Evolutionary conservation across 2,797 vertebrate species (phyloP).

Genomic region (Acipenser transmontanus): DNA sequence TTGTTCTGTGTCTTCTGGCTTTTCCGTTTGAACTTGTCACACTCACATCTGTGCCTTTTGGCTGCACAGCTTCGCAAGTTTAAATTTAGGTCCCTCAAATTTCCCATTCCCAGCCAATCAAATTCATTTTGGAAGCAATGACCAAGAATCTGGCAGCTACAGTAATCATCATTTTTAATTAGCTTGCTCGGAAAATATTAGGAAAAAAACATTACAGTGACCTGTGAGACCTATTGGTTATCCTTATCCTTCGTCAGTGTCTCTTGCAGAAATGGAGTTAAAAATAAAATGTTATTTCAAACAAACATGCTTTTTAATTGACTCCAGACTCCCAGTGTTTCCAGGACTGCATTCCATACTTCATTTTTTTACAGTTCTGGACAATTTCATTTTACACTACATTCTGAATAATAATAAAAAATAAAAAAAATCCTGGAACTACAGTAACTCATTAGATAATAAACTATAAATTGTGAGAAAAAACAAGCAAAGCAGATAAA

Average conservation of each 20-base stretch:
- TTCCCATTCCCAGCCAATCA: neutral
- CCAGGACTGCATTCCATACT: too few species aligned
- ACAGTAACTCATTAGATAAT: too few species aligned
- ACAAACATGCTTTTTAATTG: too few species aligned
- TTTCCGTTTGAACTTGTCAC: slow-evolving; percentile 13
- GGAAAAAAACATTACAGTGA: neutral
- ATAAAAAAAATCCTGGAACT: too few species aligned
- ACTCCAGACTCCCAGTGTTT: too few species aligned
- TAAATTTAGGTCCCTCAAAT: slow-evolving; percentile 11
- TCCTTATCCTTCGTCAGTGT: neutral
- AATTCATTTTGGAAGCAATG: neutral
- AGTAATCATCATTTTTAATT: slow-evolving; percentile 2
- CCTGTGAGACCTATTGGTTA: neutral
- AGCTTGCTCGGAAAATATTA: neutral
- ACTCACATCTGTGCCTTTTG: slow-evolving; percentile 11
- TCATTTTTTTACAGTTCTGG: too few species aligned
- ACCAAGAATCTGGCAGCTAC: neutral
- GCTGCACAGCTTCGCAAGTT: slow-evolving; percentile 13
- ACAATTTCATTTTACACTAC: too few species aligned
- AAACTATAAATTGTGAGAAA: too few species aligned
- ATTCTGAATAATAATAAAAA: too few species aligned
- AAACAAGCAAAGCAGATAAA: too few species aligned
- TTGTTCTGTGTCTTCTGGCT: neutral
- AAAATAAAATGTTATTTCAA: too few species aligned
- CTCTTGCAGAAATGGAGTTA: too few species aligned